These are phyloP conservation scores for Sturnus vulgaris DNA, from an alignment of 2,113 vertebrate species.

Conservation along the genomic window DNA sequence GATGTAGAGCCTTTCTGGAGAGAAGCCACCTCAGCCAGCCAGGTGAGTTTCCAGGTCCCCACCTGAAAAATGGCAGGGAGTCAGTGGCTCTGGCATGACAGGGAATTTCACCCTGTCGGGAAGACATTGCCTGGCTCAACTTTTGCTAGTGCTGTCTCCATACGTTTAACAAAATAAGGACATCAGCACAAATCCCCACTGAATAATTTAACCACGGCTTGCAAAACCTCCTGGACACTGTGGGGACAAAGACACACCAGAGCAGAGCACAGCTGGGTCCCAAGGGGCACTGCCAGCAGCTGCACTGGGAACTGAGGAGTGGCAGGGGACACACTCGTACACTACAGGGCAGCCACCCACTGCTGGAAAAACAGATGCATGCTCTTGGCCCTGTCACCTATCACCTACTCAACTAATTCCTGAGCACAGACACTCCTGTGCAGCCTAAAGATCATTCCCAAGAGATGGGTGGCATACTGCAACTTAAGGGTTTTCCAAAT, in stretches of 20 bases:
- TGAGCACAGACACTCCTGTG: not conserved
- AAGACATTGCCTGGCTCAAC: rapidly evolving
- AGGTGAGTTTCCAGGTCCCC: not conserved
- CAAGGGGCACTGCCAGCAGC: not conserved
- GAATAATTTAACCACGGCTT: not conserved
- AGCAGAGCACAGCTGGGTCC: not conserved
- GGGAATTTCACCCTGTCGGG: not conserved
- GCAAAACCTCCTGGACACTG: not conserved
- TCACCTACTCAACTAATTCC: not conserved
- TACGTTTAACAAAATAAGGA: rapidly evolving
- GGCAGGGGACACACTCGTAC: rapidly evolving
- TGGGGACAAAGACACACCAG: not conserved
- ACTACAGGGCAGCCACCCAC: not conserved
- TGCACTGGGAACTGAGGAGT: not conserved
- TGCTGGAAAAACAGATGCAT: not conserved
- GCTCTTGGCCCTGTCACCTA: not conserved
- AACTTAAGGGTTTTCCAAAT: not conserved
- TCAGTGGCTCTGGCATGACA: not conserved
- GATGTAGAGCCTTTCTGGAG: not conserved
- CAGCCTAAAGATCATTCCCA: not conserved
- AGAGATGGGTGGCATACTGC: not conserved
- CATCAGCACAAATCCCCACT: not conserved
- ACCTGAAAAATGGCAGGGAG: not conserved
- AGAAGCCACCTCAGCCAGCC: not conserved
- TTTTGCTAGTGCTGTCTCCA: not conserved